Base-by-base conservation (phyloP, 1,140 invertebrate species). In the Pseudomyrmex dendroicus region DNA sequence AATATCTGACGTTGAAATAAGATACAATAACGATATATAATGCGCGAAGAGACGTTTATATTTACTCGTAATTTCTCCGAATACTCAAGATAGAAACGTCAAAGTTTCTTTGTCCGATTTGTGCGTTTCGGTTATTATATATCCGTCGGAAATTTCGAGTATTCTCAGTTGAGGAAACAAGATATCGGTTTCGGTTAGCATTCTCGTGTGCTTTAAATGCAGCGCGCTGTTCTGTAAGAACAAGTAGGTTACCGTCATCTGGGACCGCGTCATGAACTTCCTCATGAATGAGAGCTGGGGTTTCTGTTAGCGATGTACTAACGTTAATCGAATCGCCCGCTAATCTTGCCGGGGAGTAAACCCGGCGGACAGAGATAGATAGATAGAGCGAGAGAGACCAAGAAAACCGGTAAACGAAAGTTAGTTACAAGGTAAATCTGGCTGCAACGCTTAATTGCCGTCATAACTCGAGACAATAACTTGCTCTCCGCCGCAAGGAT, bases 271-370 rank as follows among this genome's bases (percentile, higher is more conserved):
- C 62, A 35, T 5, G 35, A 70, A 56, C 56, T 66, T 48, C 9
- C 9, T 17, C n/a, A 13, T n/a, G 9, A 15, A 46, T 12, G 20
- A 86, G n/a, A 86, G n/a, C 44, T 78, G 48, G 13, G 35, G 20
- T 72, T 72, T 77, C 66, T 35, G 56, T 66, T 52, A 50, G 9
- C 46, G 15, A 5, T 70, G 57, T 64, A 67, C 20, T 46, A 25
- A 68, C 52, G 22, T 73, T 85, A 73, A 86, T 85, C 56, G 67
- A 86, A 73, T 73, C 35, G 10, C 25, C 15, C 35, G 56, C 62
- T 85, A 85, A 86, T 86, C 67, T 68, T 5, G 5, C 61, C 13
- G 3, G 62, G 50, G 25, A 85, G 46, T 48, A 56, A 44, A 67
- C 20, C 5, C 46, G 20, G 13, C 57, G 50, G 82, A 46, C 25